Conservation (phyloP, 2,797 vertebrate genomes). For the Darevskia nairensis region DNA sequence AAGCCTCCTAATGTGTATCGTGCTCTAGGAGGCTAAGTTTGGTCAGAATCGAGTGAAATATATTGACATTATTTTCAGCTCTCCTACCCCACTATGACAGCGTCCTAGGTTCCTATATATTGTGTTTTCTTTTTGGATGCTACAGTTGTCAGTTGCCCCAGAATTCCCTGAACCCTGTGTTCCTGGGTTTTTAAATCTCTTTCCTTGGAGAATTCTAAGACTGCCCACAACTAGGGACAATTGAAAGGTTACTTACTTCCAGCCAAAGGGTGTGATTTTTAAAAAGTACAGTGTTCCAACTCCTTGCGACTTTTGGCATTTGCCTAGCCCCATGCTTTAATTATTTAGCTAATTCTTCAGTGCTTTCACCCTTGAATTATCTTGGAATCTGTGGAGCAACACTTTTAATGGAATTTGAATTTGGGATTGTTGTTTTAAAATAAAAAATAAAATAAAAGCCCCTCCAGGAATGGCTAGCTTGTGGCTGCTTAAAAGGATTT, state of each 20-base stretch:
- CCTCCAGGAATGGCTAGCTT: neutral
- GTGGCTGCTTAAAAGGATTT: constrained; percentile 19
- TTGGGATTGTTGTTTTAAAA: neutral
- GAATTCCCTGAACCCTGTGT: neutral
- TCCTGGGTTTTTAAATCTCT: neutral
- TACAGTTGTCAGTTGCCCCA: neutral
- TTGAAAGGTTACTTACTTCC: neutral
- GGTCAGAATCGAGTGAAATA: too few species aligned
- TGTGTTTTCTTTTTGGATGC: neutral
- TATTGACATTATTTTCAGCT: too few species aligned
- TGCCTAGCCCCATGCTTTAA: neutral
- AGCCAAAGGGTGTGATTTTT: neutral
- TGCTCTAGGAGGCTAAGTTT: too few species aligned
- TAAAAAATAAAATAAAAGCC: neutral
- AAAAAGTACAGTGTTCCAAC: neutral
- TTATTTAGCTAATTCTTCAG: neutral
- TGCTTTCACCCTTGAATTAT: neutral
- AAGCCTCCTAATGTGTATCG: too few species aligned
- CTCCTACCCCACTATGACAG: too few species aligned
- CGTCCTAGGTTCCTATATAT: neutral
- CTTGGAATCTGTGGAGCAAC: neutral
- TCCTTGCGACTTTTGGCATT: neutral
- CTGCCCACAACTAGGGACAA: neutral
- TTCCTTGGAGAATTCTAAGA: neutral
- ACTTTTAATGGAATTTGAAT: neutral